Evolutionary conservation across 1,140 invertebrate genomes (phyloP).

Genomic region (Hyphantria cunea): DNA sequence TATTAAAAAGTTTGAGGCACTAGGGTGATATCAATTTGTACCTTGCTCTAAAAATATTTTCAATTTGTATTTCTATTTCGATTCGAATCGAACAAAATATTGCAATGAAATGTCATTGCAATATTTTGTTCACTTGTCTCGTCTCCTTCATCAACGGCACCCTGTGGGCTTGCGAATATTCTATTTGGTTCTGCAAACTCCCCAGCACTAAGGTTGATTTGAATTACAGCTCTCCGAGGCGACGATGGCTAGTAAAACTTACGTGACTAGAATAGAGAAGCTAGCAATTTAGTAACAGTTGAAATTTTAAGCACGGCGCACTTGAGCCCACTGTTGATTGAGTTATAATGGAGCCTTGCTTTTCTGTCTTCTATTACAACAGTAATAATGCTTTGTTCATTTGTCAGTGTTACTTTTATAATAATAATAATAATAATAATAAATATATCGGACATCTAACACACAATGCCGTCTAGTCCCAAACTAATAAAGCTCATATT

Average conservation of each 20-base stretch:
- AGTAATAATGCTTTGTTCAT: too few species aligned
- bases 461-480: too few species aligned
- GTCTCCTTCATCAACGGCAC: conserved; percentile 13
- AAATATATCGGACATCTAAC: too few species aligned
- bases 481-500: too few species aligned
- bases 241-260: conserved; percentile 27
- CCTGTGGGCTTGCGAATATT: too few species aligned
- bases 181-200: conserved; percentile 26
- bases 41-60: too few species aligned
- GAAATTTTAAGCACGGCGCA: conserved; percentile 12
- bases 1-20: too few species aligned
- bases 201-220: conserved; percentile 39
- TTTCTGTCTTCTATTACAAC: background rate
- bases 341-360: conserved; percentile 6
- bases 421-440: too few species aligned
- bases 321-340: background rate
- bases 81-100: too few species aligned
- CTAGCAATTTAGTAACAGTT: conserved; percentile 1
- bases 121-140: conserved; percentile 8
- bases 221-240: conserved; percentile 39
- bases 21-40: too few species aligned
- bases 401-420: too few species aligned
- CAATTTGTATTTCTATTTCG: too few species aligned
- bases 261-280: conserved; percentile 32
- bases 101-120: conserved; percentile 22